phyloP scores from a whole-genome alignment of 2,888 invertebrate species.

The Endotricha flammealis region DNA sequence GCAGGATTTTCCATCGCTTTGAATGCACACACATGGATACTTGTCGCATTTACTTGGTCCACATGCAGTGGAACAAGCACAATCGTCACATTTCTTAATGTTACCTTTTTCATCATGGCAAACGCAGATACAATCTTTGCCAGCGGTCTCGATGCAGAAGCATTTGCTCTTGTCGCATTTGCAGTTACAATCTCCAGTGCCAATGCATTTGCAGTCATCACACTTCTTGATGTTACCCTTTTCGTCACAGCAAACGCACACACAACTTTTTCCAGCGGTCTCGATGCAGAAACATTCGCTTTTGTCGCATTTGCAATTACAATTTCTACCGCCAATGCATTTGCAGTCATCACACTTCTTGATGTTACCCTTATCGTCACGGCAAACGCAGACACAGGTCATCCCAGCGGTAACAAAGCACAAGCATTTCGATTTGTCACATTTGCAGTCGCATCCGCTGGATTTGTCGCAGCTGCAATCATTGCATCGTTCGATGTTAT shows the following conservation, averaged over 20 bases:
- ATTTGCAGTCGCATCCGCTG: slow-evolving; percentile 18
- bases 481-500: slow-evolving; percentile 10
- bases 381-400: slow-evolving; percentile 32
- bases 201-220: slow-evolving; percentile 19
- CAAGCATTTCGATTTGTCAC: slow-evolving; percentile 23
- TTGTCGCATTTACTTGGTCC: slow-evolving; percentile 12
- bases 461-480: slow-evolving; percentile 15
- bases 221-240: slow-evolving; percentile 20
- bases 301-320: slow-evolving; percentile 21
- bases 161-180: slow-evolving; percentile 17
- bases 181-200: slow-evolving; percentile 2
- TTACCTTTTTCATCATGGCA: slow-evolving; percentile 18
- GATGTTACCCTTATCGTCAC: slow-evolving; percentile 26
- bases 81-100: slow-evolving; percentile 15
- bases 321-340: neutral
- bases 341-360: slow-evolving; percentile 29
- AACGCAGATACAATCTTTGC: slow-evolving; percentile 19
- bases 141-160: slow-evolving; percentile 15
- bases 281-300: slow-evolving; percentile 28
- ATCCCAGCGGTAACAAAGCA: slow-evolving; percentile 24
- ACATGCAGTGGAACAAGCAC: neutral
- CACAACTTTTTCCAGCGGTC: slow-evolving; percentile 24
- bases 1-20: slow-evolving; percentile 21
- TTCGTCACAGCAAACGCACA: slow-evolving; percentile 19
- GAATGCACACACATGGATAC: slow-evolving; percentile 20